A percentile compares a stretch with the other conserved stretches of the same genome.
phyloP scores from a whole-genome alignment of 2,797 vertebrate genomes.

The Rhynchonycteris naso region DNA sequence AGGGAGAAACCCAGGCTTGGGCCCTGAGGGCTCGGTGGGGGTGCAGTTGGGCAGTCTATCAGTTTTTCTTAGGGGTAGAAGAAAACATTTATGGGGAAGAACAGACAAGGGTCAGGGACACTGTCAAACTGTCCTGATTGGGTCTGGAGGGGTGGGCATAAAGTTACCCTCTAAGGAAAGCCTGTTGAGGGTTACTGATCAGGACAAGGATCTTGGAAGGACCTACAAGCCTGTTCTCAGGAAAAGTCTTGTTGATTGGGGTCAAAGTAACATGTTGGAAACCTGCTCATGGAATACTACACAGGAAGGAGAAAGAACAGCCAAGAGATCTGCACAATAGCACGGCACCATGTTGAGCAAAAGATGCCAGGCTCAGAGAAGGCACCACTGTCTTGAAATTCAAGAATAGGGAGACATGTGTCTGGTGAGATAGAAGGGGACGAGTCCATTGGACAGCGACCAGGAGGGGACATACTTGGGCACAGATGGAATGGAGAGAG shows the following conservation, averaged over 20 bases:
- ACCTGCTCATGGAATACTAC: not conserved
- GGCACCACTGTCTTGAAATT: not conserved
- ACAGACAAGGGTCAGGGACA: not conserved
- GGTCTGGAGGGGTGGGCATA: not conserved
- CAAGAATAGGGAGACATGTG: not conserved
- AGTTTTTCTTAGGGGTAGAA: not conserved
- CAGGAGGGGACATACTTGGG: not conserved
- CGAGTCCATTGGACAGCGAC: not conserved
- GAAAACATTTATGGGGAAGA: not conserved
- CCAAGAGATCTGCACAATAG: rapidly evolving
- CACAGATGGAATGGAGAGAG: not conserved
- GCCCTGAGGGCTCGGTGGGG: not conserved
- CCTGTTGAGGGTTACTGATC: not conserved
- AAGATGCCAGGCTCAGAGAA: not conserved
- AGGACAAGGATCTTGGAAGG: not conserved
- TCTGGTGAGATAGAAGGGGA: not conserved
- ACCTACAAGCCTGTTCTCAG: not conserved
- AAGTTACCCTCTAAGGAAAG: not conserved
- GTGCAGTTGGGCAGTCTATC: not conserved
- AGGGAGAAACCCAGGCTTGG: not conserved
- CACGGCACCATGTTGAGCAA: not conserved
- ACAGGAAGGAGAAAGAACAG: not conserved
- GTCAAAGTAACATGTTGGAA: not conserved
- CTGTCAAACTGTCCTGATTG: not conserved
- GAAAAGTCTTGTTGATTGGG: not conserved